Evolutionary conservation across 2,888 invertebrate species (phyloP), one percentile per base, ranked within the genome.

Genomic region (Pemphredon lugubris): DNA sequence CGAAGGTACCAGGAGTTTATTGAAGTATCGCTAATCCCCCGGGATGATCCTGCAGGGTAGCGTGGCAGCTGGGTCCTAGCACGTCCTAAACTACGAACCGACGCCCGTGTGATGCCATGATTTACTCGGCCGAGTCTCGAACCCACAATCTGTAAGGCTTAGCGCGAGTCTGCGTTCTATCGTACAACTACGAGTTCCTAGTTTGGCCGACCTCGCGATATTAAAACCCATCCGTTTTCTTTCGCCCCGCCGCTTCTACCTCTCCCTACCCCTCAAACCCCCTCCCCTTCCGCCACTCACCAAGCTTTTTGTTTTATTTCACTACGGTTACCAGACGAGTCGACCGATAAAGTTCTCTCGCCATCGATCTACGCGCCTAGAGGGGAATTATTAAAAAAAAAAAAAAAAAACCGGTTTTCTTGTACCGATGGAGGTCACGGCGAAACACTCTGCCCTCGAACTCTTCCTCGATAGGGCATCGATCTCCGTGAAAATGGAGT

Each of bases 91-190:
- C 82, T 81, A 83, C 81, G 79, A 82, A 82, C 85, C 71, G 75
- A 48, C 67, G 75, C 64, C 68, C 75, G 70, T 64, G 69, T 75
- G 82, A 81, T 77, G 82, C 76, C 83, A 86, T 87, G 87, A 87
- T 88, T 89, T 87, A 89, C 87, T 86, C 81, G 82, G 26, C 77
- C 79, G 81, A 83, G 87, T 83, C 85, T 83, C 83, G 83, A 83
- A 84, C 82, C 83, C 80, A 84, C 86, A 86, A 88, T 89, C 88
- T 88, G 84, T 85, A 85, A 87, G 83, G 86, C 87, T 88, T 88
- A 86, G 81, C 85, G 81, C 85, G 83, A 83, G 83, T 83, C 82
- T 83, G 78, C 81, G 77, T 75, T 67, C 75, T 59, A 70, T 55
- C 57, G 48, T 37, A 48, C 60, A 61, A 61, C 69, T 72, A 67